These are phyloP conservation scores for Steinernema feltiae DNA, from an alignment of 1,140 invertebrate genomes.

Conservation along the genomic window DNA sequence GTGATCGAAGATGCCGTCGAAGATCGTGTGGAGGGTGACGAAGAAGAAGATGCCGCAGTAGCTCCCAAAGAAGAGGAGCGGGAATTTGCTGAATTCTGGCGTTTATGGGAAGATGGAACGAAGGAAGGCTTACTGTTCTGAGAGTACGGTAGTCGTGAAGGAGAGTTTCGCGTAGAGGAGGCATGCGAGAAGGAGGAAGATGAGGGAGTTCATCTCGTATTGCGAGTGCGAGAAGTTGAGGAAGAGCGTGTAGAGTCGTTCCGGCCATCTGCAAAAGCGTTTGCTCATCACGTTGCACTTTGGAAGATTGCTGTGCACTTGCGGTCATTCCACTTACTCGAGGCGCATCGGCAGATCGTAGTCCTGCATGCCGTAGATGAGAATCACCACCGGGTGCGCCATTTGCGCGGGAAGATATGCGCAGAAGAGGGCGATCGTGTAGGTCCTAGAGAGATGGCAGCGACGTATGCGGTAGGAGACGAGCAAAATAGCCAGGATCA, in stretches of 20 bases:
- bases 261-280: not conserved
- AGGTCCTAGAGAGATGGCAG: not conserved
- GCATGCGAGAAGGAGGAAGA: not conserved
- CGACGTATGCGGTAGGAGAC: not conserved
- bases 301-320: no score
- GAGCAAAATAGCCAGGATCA: not conserved
- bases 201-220: constrained; percentile 10
- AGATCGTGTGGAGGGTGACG: not conserved
- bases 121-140: not conserved
- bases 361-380: not conserved
- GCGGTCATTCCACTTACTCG: not conserved
- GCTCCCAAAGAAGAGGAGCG: not conserved
- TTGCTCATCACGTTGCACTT: not conserved
- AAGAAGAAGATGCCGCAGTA: not conserved
- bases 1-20: not conserved
- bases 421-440: constrained; percentile 7
- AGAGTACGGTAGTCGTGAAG: not conserved
- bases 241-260: not conserved
- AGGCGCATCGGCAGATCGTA: not conserved
- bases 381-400: not conserved
- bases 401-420: not conserved
- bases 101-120: not conserved
- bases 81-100: not conserved
- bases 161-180: not conserved
- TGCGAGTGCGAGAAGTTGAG: not conserved